phyloP scores from a whole-genome alignment of 2,113 vertebrate genomes.

The Phocoena sinus region DNA sequence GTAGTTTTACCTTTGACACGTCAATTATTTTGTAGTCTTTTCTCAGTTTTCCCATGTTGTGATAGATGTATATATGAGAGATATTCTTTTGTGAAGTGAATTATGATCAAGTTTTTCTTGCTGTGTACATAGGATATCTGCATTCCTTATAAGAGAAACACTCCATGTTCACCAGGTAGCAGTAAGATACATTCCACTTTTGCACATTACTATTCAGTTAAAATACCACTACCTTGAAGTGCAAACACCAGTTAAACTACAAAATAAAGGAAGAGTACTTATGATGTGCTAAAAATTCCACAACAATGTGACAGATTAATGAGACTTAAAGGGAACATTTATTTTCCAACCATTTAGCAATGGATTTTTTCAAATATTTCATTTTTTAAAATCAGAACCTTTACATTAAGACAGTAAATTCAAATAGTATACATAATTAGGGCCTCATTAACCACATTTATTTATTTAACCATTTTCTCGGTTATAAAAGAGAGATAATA shows the following conservation, averaged over 20 bases:
- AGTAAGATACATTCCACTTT: neutral
- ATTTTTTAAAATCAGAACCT: neutral
- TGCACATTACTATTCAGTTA: neutral
- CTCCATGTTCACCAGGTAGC: neutral
- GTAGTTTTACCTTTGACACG: neutral
- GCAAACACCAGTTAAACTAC: neutral
- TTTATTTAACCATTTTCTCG: neutral
- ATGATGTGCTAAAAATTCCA: neutral
- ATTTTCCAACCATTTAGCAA: neutral
- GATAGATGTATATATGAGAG: neutral
- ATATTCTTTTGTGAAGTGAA: neutral
- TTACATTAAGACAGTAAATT: neutral
- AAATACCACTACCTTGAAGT: neutral
- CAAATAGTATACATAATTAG: neutral
- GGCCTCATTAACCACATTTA: neutral
- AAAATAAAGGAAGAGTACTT: neutral
- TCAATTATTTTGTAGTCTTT: constrained; percentile 26
- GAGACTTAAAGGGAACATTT: neutral
- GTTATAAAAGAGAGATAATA: neutral
- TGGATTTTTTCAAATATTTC: neutral
- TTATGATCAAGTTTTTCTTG: neutral
- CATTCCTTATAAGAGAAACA: neutral
- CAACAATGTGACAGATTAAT: neutral
- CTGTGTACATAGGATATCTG: neutral
- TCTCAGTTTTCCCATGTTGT: neutral